A percentile compares a stretch with the other conserved stretches of the same genome.
These are phyloP conservation scores for Timema podura DNA, from an alignment of 2,888 invertebrate species.

Conservation along the genomic window DNA sequence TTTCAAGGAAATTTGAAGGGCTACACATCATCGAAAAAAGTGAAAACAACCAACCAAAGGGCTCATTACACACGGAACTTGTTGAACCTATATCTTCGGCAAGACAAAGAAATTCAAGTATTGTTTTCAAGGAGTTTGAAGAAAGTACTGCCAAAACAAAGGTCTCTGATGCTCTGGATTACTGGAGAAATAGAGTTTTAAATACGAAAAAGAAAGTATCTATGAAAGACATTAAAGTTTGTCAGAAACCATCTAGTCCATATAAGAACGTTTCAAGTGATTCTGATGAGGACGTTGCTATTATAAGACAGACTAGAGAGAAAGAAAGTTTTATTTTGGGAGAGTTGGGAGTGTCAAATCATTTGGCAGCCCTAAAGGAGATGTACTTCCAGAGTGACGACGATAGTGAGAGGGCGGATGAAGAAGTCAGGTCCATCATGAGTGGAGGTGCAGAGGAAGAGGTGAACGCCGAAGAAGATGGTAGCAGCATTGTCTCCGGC, in stretches of 20 bases:
- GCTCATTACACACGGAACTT: too few species aligned
- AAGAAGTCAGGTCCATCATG: conserved; percentile 58
- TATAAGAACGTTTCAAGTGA: not conserved
- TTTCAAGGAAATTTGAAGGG: too few species aligned
- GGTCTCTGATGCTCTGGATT: not conserved
- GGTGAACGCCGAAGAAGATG: conserved; percentile 37
- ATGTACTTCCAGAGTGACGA: conserved; percentile 46
- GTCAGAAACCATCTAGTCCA: too few species aligned
- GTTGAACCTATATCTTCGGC: too few species aligned
- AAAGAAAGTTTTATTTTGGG: conserved; percentile 15
- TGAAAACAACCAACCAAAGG: too few species aligned
- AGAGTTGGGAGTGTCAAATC: conserved; percentile 20
- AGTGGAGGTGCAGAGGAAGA: conserved; percentile 37
- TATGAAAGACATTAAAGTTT: too few species aligned
- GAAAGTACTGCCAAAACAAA: not conserved
- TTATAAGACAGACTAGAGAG: not conserved
- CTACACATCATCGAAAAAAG: too few species aligned
- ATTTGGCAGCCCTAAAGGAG: conserved; percentile 44
- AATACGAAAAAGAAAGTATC: too few species aligned
- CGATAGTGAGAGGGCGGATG: conserved; percentile 52
- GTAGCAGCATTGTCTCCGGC: conserved; percentile 47
- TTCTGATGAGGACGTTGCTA: not conserved
- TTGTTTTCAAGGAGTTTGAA: conserved; percentile 13
- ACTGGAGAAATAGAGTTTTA: too few species aligned
- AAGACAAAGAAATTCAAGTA: too few species aligned